Evolutionary conservation across 2,888 invertebrate genomes (phyloP), one percentile per base, ranked within the genome.

Genomic region (Therioaphis trifolii): DNA sequence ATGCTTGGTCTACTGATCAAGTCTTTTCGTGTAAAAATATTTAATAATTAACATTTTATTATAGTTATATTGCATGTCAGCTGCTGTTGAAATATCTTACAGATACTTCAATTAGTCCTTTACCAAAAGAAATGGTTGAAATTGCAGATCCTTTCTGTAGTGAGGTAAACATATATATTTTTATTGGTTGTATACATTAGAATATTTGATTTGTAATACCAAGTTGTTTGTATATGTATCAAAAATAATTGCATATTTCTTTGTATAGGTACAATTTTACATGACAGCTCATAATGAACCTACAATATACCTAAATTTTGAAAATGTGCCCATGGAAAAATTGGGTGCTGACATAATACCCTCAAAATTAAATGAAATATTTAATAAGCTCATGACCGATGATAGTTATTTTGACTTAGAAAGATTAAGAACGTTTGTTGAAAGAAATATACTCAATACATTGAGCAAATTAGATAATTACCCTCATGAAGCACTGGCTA

Each of bases 101-200:
- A 15, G 94, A 96, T 87, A 95, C 95, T n/a, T 92, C 96, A 12
- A 93, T 95, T 21, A 94, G 96, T 85, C 96, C 96, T 15, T 90
- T 97, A 78, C 94, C 95, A 87, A 92, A 93, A 87, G 92, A 93
- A 87, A 94, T 96, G 89, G 94, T 96, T 1, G 96, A 96, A 89
- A 91, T 92, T 77, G 92, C 93, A 72, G 94, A 96, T 87, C 95
- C 96, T 0, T 92, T 92, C 86, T 95, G 95, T 29, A 95, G 94
- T 87, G 92, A 92, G 88, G 94, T 95, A 88, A 89, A 90, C 88
- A 21, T 84, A 58, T 21, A 61, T 18, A 40, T 71, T 43, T n/a
- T 0, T 7, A 68, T 68, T 58, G 21, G 55, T 55, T n/a, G 0
- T 24, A 58, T 24, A 21, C 3, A 35, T 35, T 35, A 35, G 35